Percentiles rank a stretch among this genome's conserved stretches.
phyloP scores from a whole-genome alignment of 37 sponge, comb jelly and placozoan genomes.

The Oopsacas minuta region DNA sequence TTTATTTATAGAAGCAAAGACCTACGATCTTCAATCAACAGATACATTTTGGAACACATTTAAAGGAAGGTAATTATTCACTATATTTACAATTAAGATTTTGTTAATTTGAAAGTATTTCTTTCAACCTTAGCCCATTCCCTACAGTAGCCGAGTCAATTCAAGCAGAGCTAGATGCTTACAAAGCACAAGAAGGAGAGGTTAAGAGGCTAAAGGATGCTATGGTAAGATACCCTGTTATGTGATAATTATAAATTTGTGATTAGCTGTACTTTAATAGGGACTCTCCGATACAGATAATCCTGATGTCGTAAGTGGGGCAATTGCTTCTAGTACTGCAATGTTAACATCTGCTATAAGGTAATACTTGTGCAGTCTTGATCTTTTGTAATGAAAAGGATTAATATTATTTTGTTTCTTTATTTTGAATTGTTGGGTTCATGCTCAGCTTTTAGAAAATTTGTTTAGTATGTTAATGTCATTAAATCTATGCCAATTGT shows the following conservation, averaged over 20 bases:
- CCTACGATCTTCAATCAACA: slow-evolving; percentile 47
- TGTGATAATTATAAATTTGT: background rate
- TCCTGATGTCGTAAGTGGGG: slow-evolving; percentile 34
- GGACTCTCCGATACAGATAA: slow-evolving; percentile 53
- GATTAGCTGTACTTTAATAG: background rate
- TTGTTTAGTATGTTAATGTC: background rate
- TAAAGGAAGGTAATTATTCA: slow-evolving; percentile 47
- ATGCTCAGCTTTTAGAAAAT: background rate
- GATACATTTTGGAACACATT: slow-evolving; percentile 63
- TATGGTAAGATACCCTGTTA: slow-evolving; percentile 43
- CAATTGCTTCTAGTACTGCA: slow-evolving; percentile 61
- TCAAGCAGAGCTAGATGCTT: slow-evolving; percentile 67
- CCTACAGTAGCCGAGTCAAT: slow-evolving; percentile 94
- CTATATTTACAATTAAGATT: background rate
- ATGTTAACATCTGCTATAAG: slow-evolving; percentile 68
- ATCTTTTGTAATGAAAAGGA: no score
- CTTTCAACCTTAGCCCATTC: slow-evolving; percentile 52
- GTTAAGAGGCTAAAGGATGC: slow-evolving; percentile 71
- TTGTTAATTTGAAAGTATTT: background rate
- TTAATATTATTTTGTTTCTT: no score
- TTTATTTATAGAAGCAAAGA: slow-evolving; percentile 22
- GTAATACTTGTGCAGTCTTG: no score
- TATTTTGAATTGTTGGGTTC: no score
- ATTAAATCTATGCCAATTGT: background rate
- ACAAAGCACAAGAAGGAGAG: slow-evolving; percentile 75